Conservation (phyloP, 2,888 invertebrate genomes). For the Bugula neritina region DNA sequence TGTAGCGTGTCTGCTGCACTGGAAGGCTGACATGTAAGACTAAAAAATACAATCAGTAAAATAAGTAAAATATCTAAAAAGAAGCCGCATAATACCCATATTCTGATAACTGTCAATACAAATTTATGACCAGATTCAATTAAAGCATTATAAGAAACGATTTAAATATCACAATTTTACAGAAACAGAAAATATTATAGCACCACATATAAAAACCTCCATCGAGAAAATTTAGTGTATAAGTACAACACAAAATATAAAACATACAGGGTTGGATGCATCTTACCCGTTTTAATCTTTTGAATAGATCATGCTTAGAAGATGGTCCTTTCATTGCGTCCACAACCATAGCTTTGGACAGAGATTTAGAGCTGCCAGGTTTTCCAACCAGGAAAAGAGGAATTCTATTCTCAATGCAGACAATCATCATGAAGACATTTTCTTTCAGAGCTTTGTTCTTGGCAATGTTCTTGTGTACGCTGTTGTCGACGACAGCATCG, state of each 20-base stretch:
- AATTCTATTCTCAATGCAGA: slow-evolving; percentile 49
- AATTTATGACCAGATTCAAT: no score
- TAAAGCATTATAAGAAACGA: no score
- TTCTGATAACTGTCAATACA: neutral
- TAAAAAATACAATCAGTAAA: neutral
- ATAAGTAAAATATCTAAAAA: neutral
- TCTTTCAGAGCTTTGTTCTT: slow-evolving; percentile 47
- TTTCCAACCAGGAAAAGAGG: slow-evolving; percentile 51
- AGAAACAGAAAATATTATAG: no score
- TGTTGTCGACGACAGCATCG: slow-evolving; percentile 33
- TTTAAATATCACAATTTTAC: no score
- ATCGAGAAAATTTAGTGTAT: no score
- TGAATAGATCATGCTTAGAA: slow-evolving; percentile 39
- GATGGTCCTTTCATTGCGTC: slow-evolving; percentile 48
- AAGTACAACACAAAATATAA: no score
- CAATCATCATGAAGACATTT: slow-evolving; percentile 51
- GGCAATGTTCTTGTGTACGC: slow-evolving; percentile 42
- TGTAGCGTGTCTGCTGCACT: slow-evolving; percentile 46
- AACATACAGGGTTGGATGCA: no score
- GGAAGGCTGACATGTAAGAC: slow-evolving; percentile 47
- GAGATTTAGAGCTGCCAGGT: slow-evolving; percentile 51
- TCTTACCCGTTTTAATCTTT: slow-evolving; percentile 41
- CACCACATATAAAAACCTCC: no score
- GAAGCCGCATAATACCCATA: neutral
- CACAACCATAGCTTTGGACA: slow-evolving; percentile 48